Base-by-base conservation (phyloP, 2,113 vertebrate genomes). In the Varanus komodoensis region DNA sequence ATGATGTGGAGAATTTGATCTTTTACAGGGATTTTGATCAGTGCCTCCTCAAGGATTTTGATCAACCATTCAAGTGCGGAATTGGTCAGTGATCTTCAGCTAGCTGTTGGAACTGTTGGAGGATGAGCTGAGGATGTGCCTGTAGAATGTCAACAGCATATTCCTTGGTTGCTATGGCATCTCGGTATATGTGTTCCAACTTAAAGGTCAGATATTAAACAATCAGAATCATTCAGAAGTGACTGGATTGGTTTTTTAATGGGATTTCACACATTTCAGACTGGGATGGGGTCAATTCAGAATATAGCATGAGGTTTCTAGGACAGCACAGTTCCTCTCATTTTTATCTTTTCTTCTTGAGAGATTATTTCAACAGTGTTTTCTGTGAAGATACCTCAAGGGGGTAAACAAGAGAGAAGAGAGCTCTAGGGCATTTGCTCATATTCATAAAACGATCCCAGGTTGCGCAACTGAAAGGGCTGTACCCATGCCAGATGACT, bases 161-260 rank as follows among this genome's bases (percentile, higher is more conserved):
- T 89, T 91, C 87, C 73, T 27, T 50, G 32, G 90, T 91, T 91
- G 87, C 90, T 88, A 91, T 86, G 87, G 69, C 67, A 84, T 52
- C 50, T 17, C 57, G 4, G 68, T 61, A 64, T 54, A 34, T 34
- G 68, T 50, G 54, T 74, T 85, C 38, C 52, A 64, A 79, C 74
- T 69, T 84, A 84, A 84, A 91, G 74, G 71, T 50, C 52, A 71
- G 52, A 74, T 5, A 32, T 29, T 64, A 79, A 78, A 61, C 69
- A 25, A 19, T 52, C 83, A 25, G 15, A 23, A 86, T 69, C 50
- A 71, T 71, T 86, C 7, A 61, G 29, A 81, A 87, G 15, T 69
- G 29, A 21, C 19, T 82, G 52, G 64, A 57, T 82, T 87, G 54
- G 38, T 74, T 86, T 90, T 52, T 9, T 74, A 68, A n/a, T 78